Percentiles rank a stretch among this genome's conserved stretches.
Conservation (phyloP, 2,888 invertebrate species). For the Cristatella mucedo region DNA sequence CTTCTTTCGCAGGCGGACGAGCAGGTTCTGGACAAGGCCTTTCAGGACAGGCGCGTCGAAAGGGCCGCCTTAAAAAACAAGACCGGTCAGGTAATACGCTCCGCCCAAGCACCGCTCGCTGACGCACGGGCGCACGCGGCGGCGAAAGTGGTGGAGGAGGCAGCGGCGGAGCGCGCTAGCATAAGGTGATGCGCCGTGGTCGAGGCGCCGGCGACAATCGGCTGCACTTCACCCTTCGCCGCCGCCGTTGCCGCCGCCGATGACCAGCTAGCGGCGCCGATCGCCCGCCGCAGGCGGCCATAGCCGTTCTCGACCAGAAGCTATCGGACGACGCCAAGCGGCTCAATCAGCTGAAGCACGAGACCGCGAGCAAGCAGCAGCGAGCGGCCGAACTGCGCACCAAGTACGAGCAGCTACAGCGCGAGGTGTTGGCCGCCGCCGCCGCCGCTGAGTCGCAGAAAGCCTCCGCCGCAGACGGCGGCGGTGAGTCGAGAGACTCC, state of each 20-base stretch:
- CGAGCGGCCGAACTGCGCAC: conserved; percentile 28
- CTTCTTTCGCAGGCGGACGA: conserved; percentile 35
- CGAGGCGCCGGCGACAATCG: too few species aligned
- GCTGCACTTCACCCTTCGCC: too few species aligned
- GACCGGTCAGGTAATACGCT: conserved; percentile 31
- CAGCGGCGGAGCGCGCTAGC: too few species aligned
- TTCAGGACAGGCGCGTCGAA: conserved; percentile 29
- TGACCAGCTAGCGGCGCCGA: too few species aligned
- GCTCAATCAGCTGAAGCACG: conserved; percentile 29
- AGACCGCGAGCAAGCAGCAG: conserved; percentile 29
- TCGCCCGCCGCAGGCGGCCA: conserved; percentile 36
- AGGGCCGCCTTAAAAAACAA: conserved; percentile 32
- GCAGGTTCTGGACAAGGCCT: conserved; percentile 36
- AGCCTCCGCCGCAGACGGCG: too few species aligned
- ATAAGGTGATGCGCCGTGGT: too few species aligned
- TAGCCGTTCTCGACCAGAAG: conserved; percentile 35
- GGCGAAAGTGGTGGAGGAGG: too few species aligned
- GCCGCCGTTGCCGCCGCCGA: too few species aligned
- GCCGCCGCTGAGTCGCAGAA: conserved; percentile 22
- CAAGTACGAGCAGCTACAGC: conserved; percentile 28
- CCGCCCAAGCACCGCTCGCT: too few species aligned
- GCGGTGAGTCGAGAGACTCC: too few species aligned
- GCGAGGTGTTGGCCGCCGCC: conserved; percentile 32
- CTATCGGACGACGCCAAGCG: conserved; percentile 33
- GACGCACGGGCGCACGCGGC: too few species aligned